Evolutionary conservation across 1,140 invertebrate genomes (phyloP), one percentile per base, ranked within the genome.

Genomic region (Drosophila rhopaloa): DNA sequence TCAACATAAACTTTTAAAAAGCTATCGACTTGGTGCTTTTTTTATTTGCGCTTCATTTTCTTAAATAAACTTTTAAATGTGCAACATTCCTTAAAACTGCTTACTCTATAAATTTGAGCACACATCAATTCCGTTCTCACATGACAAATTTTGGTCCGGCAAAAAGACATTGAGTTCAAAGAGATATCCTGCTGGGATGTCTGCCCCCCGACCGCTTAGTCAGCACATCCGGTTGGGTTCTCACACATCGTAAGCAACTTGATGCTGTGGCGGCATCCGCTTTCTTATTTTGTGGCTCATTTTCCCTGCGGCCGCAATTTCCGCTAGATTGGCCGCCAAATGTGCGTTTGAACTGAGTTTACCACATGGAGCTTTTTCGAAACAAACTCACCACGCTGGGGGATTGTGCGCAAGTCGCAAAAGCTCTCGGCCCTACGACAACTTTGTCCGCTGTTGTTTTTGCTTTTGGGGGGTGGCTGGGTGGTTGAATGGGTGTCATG

Each of bases 281-380:
- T 71, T 50, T 66, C 14, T 35, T 16, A 43, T 50, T 71, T 47
- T 71, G 65, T 19, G 51, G 35, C 37, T 19, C 53, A 58, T 71
- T 71, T 70, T 71, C 29, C 68, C 51, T 14, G 37, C 44, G 67
- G 53, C 16, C 53, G 24, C 55, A 61, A 46, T 77, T 85, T 77
- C 67, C 74, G 75, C 81, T 59, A 80, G 58, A 84, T 84, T 84
- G 59, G 59, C 54, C 59, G 62, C 57, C 75, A 68, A 82, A 65
- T 79, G 58, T 62, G 55, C 24, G 51, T 76, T 62, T 51, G 9
- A 79, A 79, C 16, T 24, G 11, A 27, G 7, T 35, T 58, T 44
- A 40, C 66, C 66, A 71, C 67, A 0, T 0, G 35, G 19, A 76
- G 57, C 67, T 83, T 55, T 71, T 35, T 47, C 0, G 3, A 35